A percentile compares a stretch with the other conserved stretches of the same genome.
These are phyloP conservation scores for Tetraodon nigroviridis DNA, from an alignment of 2,113 vertebrate species.

Conservation along the genomic window DNA sequence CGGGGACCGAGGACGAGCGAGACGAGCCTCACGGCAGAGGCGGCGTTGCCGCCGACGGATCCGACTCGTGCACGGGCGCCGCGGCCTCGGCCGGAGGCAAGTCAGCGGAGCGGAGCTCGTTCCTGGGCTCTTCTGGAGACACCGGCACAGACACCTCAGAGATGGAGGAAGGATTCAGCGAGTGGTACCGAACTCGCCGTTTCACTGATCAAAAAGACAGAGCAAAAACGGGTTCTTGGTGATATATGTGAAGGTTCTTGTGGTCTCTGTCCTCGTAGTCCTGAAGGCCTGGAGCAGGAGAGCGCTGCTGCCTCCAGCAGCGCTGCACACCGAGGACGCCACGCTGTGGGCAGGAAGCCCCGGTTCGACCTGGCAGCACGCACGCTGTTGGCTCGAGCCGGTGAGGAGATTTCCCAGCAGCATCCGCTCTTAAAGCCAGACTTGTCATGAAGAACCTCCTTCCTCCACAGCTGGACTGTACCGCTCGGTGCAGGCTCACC, in stretches of 20 bases:
- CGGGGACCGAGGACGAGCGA: slow-evolving; percentile 82
- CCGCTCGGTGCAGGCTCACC: slow-evolving; percentile 95
- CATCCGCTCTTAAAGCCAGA: not conserved
- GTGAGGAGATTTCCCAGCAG: slow-evolving; percentile 66
- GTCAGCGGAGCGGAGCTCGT: slow-evolving; percentile 78
- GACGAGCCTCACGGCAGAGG: slow-evolving; percentile 78
- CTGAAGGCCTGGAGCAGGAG: slow-evolving; percentile 89
- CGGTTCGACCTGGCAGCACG: slow-evolving; percentile 94
- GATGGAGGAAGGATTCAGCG: slow-evolving; percentile 92
- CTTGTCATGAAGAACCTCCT: not conserved
- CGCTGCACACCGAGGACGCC: slow-evolving; percentile 78
- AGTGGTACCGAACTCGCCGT: slow-evolving; percentile 76
- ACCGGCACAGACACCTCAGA: slow-evolving; percentile 85
- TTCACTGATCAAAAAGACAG: not conserved
- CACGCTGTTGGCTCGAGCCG: slow-evolving; percentile 89
- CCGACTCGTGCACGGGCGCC: slow-evolving; percentile 73
- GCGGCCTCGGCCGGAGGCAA: slow-evolving; percentile 75
- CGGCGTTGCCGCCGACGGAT: slow-evolving; percentile 36
- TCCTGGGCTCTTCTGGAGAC: slow-evolving; percentile 84
- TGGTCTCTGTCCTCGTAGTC: slow-evolving; percentile 63
- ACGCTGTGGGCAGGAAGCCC: slow-evolving; percentile 85
- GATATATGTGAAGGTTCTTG: too few relatives aligned
- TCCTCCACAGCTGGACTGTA: slow-evolving; percentile 83
- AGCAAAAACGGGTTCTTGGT: too few relatives aligned
- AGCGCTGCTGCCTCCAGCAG: slow-evolving; percentile 81